Evolutionary conservation across 1,140 invertebrate species (phyloP), one percentile per base, ranked within the genome.

Genomic region (Aporrectodea caliginosa): DNA sequence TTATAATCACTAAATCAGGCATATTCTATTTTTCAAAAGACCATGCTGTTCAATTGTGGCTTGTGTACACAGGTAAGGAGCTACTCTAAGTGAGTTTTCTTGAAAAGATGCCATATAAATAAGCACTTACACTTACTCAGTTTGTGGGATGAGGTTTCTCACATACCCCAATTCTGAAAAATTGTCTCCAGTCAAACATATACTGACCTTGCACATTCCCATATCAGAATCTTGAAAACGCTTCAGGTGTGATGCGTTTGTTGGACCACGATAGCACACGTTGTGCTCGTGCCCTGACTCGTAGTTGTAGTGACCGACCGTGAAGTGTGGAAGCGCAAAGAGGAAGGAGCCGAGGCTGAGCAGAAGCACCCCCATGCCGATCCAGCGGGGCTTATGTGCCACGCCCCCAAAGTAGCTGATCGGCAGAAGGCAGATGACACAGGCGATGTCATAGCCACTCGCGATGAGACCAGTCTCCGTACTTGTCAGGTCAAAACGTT

Each of bases 251-350:
- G 43, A 58, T 22, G 43, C 43, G 43, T 58, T 58, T 22, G 43
- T 6, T 22, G 6, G 43, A 22, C 43, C 6, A 6, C 43, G 43
- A 58, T 58, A 22, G 43, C 43, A 58, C 6, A 58, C 43, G 43
- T 58, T 79, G 22, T 58, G n/a, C 16, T 43, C 72, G 16, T 76
- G 32, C 58, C 34, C 2, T 29, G 35, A 33, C 27, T 78, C 73
- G 29, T 69, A 80, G 16, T 29, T 58, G 77, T 88, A 88, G 2
- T 68, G 16, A 12, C 79, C 83, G 1, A 84, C 82, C 16, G 93
- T 93, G 85, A 98, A 97, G 88, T 98, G 96, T 2, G 97, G 97
- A 74, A 97, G 90, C 86, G 95, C 93, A 86, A 98, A 98, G 72
- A 98, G 92, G 84, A 98, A 91, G 32, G 95, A 96, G 0, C 96